These are phyloP conservation scores for Oxyscelio sp. DNA, from an alignment of 2,888 invertebrate species.

Conservation along the genomic window DNA sequence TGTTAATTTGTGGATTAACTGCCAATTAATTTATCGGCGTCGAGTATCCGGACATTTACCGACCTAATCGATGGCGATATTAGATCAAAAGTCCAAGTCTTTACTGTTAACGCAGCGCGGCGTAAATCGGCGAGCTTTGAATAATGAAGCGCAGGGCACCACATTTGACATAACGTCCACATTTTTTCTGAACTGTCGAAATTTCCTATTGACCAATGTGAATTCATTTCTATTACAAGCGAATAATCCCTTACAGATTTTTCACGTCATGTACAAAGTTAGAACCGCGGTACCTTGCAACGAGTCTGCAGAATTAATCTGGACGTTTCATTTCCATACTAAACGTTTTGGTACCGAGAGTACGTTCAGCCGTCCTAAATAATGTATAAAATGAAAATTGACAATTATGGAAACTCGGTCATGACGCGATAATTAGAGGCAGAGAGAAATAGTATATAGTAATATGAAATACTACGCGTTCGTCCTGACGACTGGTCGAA, in stretches of 20 bases:
- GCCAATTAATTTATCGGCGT: conserved; percentile 13
- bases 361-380: conserved; percentile 75
- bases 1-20: conserved; percentile 44
- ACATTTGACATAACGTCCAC: conserved; percentile 68
- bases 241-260: background rate
- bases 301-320: conserved; percentile 37
- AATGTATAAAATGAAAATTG: conserved; percentile 54
- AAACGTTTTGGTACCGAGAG: conserved; percentile 73
- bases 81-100: conserved; percentile 80
- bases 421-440: conserved; percentile 66
- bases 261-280: conserved; percentile 39
- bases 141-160: conserved; percentile 77
- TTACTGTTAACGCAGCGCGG: conserved; percentile 79
- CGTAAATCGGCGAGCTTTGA: conserved; percentile 65
- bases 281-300: background rate
- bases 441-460: conserved; percentile 67
- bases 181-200: conserved; percentile 42
- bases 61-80: conserved; percentile 51
- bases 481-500: conserved; percentile 27
- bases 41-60: conserved; percentile 15
- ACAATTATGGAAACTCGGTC: conserved; percentile 57
- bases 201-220: background rate
- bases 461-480: conserved; percentile 49
- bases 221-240: background rate
- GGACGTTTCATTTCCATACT: conserved; percentile 53